phyloP scores from a whole-genome alignment of 2,113 vertebrate species.

The Dicrurus megarhynchus region DNA sequence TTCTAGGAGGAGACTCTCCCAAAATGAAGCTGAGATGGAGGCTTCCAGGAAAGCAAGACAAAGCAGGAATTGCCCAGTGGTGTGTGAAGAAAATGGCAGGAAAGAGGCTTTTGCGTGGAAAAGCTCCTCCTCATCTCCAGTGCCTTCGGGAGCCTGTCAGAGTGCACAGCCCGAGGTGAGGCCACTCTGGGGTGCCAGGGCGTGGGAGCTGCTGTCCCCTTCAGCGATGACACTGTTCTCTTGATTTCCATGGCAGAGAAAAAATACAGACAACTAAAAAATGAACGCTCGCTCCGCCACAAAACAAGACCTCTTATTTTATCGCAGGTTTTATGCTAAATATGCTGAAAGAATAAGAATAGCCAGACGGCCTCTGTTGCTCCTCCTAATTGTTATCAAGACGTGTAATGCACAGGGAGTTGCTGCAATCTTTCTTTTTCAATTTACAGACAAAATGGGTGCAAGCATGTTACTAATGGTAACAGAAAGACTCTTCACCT shows the following conservation, averaged over 20 bases:
- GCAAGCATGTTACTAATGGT: constrained; percentile 32
- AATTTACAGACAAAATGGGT: constrained; percentile 11
- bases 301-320: constrained; percentile 1
- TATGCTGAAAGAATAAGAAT: neutral
- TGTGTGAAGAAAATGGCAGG: neutral
- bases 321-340: neutral
- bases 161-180: rapidly evolving
- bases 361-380: neutral
- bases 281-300: neutral
- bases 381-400: constrained; percentile 10
- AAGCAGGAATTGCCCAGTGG: neutral
- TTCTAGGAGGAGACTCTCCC: neutral
- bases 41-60: neutral
- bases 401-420: neutral
- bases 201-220: neutral
- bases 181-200: neutral
- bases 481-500: constrained; percentile 49
- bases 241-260: neutral
- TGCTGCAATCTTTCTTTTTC: neutral
- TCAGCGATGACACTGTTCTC: rapidly evolving
- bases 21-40: neutral
- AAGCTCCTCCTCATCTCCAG: neutral
- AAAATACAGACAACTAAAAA: neutral
- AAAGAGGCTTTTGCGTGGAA: neutral
- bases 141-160: neutral